Evolutionary conservation across 2,888 invertebrate species (phyloP).

Genomic region (Drosophila neutralis): DNA sequence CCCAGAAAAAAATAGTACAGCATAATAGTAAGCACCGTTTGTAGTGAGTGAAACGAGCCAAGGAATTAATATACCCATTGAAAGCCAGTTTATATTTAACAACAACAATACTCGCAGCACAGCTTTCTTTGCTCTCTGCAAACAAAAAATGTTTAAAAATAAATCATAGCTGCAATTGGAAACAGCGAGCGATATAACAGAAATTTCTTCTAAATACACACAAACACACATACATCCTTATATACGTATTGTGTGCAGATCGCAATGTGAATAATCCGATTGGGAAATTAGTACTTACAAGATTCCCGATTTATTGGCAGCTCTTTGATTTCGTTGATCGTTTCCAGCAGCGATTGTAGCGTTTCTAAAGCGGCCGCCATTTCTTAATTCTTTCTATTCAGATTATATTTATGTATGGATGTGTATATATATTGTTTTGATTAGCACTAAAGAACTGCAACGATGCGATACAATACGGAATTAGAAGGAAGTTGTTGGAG

Average conservation of each 20-base stretch:
- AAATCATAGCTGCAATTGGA: constrained; percentile 71
- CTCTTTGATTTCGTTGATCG: constrained; percentile 77
- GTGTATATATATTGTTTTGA: constrained; percentile 26
- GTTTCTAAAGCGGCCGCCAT: constrained; percentile 82
- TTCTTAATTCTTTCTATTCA: constrained; percentile 42
- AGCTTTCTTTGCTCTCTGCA: constrained; percentile 15
- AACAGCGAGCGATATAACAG: constrained; percentile 36
- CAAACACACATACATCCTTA: not conserved
- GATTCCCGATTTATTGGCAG: constrained; percentile 81
- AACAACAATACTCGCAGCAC: not conserved
- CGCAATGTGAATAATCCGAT: not conserved
- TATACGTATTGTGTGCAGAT: constrained; percentile 1
- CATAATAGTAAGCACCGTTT: not conserved
- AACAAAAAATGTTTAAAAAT: constrained; percentile 64
- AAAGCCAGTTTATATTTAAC: not conserved
- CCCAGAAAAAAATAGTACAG: not conserved
- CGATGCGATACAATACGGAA: constrained; percentile 23
- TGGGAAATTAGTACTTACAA: constrained; percentile 71
- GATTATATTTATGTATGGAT: constrained; percentile 15
- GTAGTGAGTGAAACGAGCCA: not conserved
- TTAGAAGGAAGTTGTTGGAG: constrained; percentile 55
- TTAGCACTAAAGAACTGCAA: constrained; percentile 45
- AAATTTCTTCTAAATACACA: constrained; percentile 4
- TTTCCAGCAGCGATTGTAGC: constrained; percentile 72
- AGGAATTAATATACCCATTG: not conserved